Evolutionary conservation across 2,797 vertebrate genomes (phyloP), one percentile per base, ranked within the genome.

Genomic region (Propithecus perrieri): DNA sequence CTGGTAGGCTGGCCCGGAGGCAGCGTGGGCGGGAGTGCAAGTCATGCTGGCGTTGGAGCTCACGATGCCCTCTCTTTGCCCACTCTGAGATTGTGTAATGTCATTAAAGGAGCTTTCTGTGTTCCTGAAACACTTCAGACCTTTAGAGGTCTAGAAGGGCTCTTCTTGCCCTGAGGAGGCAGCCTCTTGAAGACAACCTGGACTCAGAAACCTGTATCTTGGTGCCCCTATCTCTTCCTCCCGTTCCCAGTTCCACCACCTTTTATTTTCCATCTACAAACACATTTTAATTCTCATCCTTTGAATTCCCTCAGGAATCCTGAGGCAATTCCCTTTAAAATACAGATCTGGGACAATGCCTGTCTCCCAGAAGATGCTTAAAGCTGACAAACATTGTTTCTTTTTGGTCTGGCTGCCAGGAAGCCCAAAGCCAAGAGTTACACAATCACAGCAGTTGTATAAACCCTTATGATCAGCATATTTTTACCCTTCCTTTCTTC

Each of bases 1-100:
- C 76, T 4, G 15, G 35, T 15, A 18, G 20, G 28, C 65, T 67
- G 53, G 59, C 74, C 75, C 72, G 43, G 83, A 13, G 35, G 17
- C 1, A 0, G 50, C 11, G 0, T 20, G 8, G 57, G 33, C 15
- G 22, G 85, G 81, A 26, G 9, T 26, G 1, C 17, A 4, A 10
- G 26, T n/a, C 35, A 18, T 50, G 12, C 74, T 55, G 85, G 38
- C 7, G n/a, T 67, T 63, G 41, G 38, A 9, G 74, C 59, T 55
- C 61, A 0, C 28, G 35, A 22, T 7, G 10, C 30, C 46, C 74
- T 43, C 28, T 4, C 48, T 65, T 24, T 28, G 30, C 84, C 43
- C 7, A 1, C 84, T n/a, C 26, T 20, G 53, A 57, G 69, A 33
- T 12, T 59, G 65, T 15, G 22, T 4, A 4, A 71, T 2, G 3